Evolutionary conservation across 2,888 invertebrate species (phyloP), one percentile per base, ranked within the genome.

Genomic region (Spodoptera littoralis): DNA sequence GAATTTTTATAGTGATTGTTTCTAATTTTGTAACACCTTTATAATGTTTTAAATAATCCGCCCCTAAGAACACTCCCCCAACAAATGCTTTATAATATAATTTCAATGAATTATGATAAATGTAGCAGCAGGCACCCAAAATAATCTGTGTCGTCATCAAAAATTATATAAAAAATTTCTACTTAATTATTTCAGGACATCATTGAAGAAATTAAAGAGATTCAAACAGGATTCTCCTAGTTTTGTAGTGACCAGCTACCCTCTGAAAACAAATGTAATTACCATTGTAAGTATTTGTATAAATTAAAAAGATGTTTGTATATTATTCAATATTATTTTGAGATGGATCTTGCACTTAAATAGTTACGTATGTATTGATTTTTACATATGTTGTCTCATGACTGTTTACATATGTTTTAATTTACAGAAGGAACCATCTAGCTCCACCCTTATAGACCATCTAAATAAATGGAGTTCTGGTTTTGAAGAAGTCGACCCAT

Each of bases 401-500:
- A n/a, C n/a, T n/a, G n/a, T n/a, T n/a, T n/a, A n/a, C n/a, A n/a
- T n/a, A n/a, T n/a, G n/a, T n/a, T n/a, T n/a, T n/a, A n/a, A n/a
- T n/a, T n/a, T 88, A 24, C 81, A 93, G 93, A 91, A 85, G 74
- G 84, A 86, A 52, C 86, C 78, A 66, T 72, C 85, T 9, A 88
- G 79, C 54, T 90, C 88, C 76, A 86, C 83, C 64, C 90, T 93
- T 45, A 85, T 92, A 44, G 91, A 93, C 55, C 89, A 86, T 53
- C 83, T 94, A 11, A 90, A 88, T 67, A 93, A 92, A 87, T 93
- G 93, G 92, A 94, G 91, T 84, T 86, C 88, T 60, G 87, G 88
- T 36, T 93, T 92, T 86, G 94, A 92, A 79, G 93, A 92, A 80
- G 83, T 89, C 9, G 94, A 94, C 75, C 94, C 94, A 12, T 80